Base-by-base conservation (phyloP, 2,888 invertebrate species). In the Dryomyza anilis region DNA sequence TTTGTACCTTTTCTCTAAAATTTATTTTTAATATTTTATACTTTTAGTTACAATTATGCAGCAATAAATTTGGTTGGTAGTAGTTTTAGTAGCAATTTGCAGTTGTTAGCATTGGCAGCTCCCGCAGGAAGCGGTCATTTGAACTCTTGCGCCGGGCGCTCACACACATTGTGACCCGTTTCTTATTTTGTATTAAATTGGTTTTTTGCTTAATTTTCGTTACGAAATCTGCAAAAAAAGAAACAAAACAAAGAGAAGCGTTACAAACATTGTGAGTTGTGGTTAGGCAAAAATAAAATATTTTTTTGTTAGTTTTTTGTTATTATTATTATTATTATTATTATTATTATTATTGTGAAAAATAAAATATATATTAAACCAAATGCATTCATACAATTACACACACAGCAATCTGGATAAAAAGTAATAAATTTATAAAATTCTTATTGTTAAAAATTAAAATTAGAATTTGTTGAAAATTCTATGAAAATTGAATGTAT, bases 211-310 rank as follows among this genome's bases (percentile, higher is more conserved):
- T 39, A 16, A 45, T n/a, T n/a, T n/a, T 58, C 39, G 53, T 67
- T 57, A 60, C n/a, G 61, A 65, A 63, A 64, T 58, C 56, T 59
- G 65, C 53, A 63, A 68, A 61, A 62, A 67, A 60, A 68, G 62
- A 67, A 70, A 70, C 67, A 69, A 68, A 62, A 71, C 67, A 68
- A 65, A 60, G 39, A 53, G 23, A 61, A 61, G 27, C 63, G 43
- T 27, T 67, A n/a, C 60, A 67, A 63, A 59, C 50, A 65, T 30
- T 63, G 63, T 58, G n/a, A 61, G 50, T 66, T 19, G 19, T 21
- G 53, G 46, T 55, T 55, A 59, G 16, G 46, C 27, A 56, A 30
- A 39, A 39, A 39, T 14, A 39, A 39, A n/a, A 14, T 7, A 39
- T 39, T n/a, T 39, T n/a, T 39, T n/a, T n/a, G n/a, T n/a, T n/a